phyloP scores from a whole-genome alignment of 2,888 invertebrate genomes.

The Ethmia dodecea region DNA sequence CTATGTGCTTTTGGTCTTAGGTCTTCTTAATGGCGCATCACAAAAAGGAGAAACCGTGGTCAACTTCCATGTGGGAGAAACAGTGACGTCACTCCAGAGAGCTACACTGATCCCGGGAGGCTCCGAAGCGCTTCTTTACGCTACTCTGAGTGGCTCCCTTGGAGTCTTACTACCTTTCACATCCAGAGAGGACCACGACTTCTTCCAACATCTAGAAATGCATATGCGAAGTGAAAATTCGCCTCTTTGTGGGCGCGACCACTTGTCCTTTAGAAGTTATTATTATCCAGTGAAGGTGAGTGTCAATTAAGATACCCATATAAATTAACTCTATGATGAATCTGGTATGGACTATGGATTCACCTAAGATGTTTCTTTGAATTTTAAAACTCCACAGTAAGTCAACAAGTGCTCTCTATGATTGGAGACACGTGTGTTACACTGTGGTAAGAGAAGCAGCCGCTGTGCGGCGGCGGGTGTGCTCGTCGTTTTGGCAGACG shows the following conservation, averaged over 20 bases:
- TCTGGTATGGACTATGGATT: not conserved
- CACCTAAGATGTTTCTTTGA: not conserved
- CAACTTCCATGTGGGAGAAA: conserved; percentile 97
- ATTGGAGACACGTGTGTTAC: conserved; percentile 55
- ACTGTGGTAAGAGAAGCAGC: conserved; percentile 56
- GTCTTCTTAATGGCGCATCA: conserved; percentile 96
- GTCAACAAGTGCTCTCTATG: conserved; percentile 54
- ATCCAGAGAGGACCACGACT: conserved; percentile 98
- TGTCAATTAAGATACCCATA: not conserved
- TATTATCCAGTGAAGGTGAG: conserved; percentile 96
- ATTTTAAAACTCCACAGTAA: conserved; percentile 42
- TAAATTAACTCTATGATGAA: not conserved
- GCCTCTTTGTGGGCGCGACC: conserved; percentile 97
- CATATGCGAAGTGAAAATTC: conserved; percentile 98
- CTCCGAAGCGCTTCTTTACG: conserved; percentile 97
- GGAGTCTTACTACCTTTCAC: conserved; percentile 97
- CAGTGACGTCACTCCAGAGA: conserved; percentile 96
- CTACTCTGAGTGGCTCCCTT: conserved; percentile 95
- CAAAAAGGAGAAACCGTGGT: conserved; percentile 97
- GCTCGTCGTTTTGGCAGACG: conserved; percentile 52
- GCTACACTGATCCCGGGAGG: conserved; percentile 98
- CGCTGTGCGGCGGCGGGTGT: conserved; percentile 28
- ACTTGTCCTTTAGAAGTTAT: conserved; percentile 96
- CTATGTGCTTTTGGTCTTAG: conserved; percentile 47
- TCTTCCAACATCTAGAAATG: conserved; percentile 99